Evolutionary conservation across 2,888 invertebrate genomes (phyloP).

Genomic region (Ischnus inquisitorius): DNA sequence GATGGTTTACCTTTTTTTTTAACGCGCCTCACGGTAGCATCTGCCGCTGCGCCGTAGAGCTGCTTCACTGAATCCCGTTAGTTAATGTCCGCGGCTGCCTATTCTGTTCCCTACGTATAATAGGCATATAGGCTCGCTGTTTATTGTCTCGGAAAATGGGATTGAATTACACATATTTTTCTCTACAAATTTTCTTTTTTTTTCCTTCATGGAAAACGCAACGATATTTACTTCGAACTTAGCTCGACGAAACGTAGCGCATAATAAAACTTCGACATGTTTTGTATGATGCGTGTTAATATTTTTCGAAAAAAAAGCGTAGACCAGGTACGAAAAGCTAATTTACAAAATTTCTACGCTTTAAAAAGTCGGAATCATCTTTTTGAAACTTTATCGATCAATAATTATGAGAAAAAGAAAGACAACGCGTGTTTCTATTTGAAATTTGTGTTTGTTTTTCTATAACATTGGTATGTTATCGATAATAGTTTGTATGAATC

Average conservation of each 20-base stretch:
- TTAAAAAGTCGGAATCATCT: background rate
- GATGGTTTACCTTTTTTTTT: conserved; percentile 57
- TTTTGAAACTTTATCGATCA: no score
- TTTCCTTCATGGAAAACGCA: background rate
- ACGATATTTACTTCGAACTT: background rate
- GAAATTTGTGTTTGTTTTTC: no score
- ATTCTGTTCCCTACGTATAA: background rate
- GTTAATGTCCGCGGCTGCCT: conserved; percentile 58
- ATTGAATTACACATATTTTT: conserved; percentile 56
- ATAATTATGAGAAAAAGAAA: no score
- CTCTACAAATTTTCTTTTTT: conserved; percentile 34
- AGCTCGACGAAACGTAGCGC: no score
- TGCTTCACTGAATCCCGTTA: conserved; percentile 33
- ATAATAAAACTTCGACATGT: no score
- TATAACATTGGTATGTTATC: no score
- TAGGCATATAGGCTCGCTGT: conserved; percentile 28
- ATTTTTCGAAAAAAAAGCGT: no score
- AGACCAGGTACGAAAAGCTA: no score
- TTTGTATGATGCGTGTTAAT: no score
- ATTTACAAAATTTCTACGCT: background rate
- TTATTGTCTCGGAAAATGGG: conserved; percentile 50
- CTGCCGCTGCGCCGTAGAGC: conserved; percentile 55
- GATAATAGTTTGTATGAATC: no score
- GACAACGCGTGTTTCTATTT: no score
- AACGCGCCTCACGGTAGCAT: conserved; percentile 67